Base-by-base conservation (phyloP, 35 echinoderm and acorn worm genomes). In the Chiridota heheva region DNA sequence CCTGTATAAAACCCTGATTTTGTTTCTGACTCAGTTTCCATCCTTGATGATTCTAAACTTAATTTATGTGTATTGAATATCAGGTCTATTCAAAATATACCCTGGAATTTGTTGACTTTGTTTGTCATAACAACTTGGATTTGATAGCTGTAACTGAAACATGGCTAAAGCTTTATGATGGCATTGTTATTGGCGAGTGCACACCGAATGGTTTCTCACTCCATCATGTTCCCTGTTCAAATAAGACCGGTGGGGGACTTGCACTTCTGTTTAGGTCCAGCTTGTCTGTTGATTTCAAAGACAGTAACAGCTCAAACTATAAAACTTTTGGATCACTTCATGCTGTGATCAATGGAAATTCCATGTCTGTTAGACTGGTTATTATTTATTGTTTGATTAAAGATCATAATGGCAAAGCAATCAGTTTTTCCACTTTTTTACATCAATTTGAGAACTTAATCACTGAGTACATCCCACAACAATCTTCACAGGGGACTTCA, bases 111-210 rank as follows among this genome's bases (percentile, higher is more conserved):
- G 63, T 72, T 13, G 85, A 87, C 7, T 87, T 87, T 67, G 44
- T 67, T 2, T 30, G 29, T 2, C 36, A 78, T 12, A n/a, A 91
- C 37, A 46, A 80, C 37, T 80, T 85, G n/a, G 89, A 91, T 56
- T 33, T 80, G 44, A 13, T 85, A 35, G 89, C 82, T 49, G 20
- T 91, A 8, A 78, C 70, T 36, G 88, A 90, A 63, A 85, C 81
- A 7, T 91, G 89, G 89, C 57, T 91, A 7, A 79, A 58, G 61
- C 42, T 58, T 13, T 39, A 76, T n/a, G 46, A 90, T 40, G 28
- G 46, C 28, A 45, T 25, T 30, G 22, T 64, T 33, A 48, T 75
- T 47, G 49, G 35, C 2, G 78, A 63, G 27, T 36, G 22, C 13
- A 89, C 79, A 42, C 76, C 76, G 15, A 20, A 4, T 58, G 86